Evolutionary conservation across 2,797 vertebrate genomes (phyloP).

Genomic region (Enteromius treurensis): DNA sequence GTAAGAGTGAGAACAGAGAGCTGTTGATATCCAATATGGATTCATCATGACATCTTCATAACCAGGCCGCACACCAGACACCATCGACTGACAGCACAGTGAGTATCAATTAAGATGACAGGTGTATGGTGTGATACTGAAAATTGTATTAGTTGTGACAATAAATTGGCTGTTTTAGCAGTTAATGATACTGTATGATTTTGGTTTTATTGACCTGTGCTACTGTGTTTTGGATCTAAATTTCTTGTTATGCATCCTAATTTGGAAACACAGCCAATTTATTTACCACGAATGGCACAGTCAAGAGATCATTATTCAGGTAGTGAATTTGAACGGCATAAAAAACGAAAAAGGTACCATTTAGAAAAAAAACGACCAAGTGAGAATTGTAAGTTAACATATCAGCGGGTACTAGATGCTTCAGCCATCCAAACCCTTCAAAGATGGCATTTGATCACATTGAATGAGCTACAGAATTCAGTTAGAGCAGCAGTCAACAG

Average conservation of each 20-base stretch:
- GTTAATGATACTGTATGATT: not conserved
- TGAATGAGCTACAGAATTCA: not conserved
- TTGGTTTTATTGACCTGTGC: not conserved
- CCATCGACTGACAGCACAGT: not conserved
- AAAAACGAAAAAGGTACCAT: not conserved
- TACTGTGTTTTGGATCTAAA: not conserved
- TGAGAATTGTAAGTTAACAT: not conserved
- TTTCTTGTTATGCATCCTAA: not conserved
- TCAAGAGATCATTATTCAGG: not conserved
- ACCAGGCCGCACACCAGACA: not conserved
- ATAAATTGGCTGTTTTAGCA: not conserved
- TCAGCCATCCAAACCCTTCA: not conserved
- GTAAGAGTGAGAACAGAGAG: conserved; percentile 31
- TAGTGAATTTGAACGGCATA: not conserved
- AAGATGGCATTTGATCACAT: not conserved
- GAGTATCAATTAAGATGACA: not conserved
- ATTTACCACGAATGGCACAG: not conserved
- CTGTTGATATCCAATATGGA: conserved; percentile 30
- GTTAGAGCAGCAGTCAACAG: conserved; percentile 8
- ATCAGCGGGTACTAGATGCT: not conserved
- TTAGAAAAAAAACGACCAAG: not conserved
- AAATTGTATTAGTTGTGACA: not conserved
- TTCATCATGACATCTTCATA: conserved; percentile 31
- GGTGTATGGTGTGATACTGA: not conserved
- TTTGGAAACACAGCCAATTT: not conserved